These are phyloP conservation scores for Byasa hedistus DNA, from an alignment of 2,888 invertebrate genomes.

Conservation along the genomic window DNA sequence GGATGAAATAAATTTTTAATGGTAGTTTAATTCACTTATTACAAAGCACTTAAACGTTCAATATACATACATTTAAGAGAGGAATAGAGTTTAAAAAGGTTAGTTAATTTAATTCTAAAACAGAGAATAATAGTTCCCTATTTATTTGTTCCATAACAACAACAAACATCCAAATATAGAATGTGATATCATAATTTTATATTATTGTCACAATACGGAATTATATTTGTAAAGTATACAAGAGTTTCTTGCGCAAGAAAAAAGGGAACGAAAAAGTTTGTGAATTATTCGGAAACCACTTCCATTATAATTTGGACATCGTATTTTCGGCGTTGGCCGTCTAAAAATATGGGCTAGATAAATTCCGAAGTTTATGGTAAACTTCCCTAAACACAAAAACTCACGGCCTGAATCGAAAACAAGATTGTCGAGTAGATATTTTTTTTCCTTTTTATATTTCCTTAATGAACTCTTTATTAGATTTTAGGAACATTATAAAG, in stretches of 20 bases:
- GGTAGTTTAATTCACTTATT: too few species aligned
- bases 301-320: slow-evolving; percentile 62
- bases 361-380: slow-evolving; percentile 55
- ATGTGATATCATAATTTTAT: background rate
- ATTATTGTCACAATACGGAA: background rate
- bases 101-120: too few species aligned
- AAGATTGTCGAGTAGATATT: slow-evolving; percentile 44
- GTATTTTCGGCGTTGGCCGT: slow-evolving; percentile 51
- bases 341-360: slow-evolving; percentile 61
- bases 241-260: slow-evolving; percentile 51
- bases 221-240: slow-evolving; percentile 26
- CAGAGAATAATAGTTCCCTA: too few species aligned
- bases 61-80: too few species aligned
- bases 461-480: background rate
- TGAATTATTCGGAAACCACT: slow-evolving; percentile 59
- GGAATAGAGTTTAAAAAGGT: too few species aligned
- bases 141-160: too few species aligned
- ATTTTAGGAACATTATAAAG: background rate
- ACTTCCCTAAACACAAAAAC: slow-evolving; percentile 53
- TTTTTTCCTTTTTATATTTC: slow-evolving; percentile 1
- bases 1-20: too few species aligned
- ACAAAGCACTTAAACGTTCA: too few species aligned
- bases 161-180: background rate
- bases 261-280: slow-evolving; percentile 58
- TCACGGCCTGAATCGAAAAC: slow-evolving; percentile 59